phyloP scores from a whole-genome alignment of 53 echinoderm and acorn worm genomes.

The Stichopus horrens region DNA sequence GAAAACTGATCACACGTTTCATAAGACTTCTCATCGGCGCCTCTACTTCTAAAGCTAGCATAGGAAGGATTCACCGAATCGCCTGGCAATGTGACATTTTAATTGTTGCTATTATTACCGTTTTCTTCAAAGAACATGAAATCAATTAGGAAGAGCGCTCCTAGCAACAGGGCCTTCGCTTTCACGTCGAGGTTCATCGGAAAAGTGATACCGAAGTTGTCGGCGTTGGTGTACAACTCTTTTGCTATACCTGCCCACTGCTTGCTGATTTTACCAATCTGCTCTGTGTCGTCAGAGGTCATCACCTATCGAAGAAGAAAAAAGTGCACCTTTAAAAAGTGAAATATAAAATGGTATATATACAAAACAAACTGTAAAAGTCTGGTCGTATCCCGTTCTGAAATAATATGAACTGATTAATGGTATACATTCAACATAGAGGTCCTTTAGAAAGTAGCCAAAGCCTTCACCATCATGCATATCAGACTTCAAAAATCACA shows the following conservation, averaged over 20 bases:
- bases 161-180: conserved; percentile 31
- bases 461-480: too few species aligned
- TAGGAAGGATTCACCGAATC: too few species aligned
- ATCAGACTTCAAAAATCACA: too few species aligned
- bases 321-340: background rate
- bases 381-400: too few species aligned
- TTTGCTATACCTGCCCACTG: conserved; percentile 41
- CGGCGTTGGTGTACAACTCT: conserved; percentile 45
- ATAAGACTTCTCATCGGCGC: too few species aligned
- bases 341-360: background rate
- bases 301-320: background rate
- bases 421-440: too few species aligned
- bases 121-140: conserved; percentile 35
- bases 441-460: too few species aligned
- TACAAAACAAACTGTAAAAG: too few species aligned
- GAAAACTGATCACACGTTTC: too few species aligned
- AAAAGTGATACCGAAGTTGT: conserved; percentile 36
- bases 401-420: too few species aligned
- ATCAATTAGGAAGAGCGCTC: conserved; percentile 38
- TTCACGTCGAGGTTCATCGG: conserved; percentile 47
- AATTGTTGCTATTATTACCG: background rate
- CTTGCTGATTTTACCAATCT: conserved; percentile 41
- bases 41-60: too few species aligned
- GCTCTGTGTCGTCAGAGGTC: conserved; percentile 8
- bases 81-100: background rate